A percentile compares a stretch with the other conserved stretches of the same genome.
Evolutionary conservation across 2,888 invertebrate genomes (phyloP).

Genomic region (Euclidia mi): DNA sequence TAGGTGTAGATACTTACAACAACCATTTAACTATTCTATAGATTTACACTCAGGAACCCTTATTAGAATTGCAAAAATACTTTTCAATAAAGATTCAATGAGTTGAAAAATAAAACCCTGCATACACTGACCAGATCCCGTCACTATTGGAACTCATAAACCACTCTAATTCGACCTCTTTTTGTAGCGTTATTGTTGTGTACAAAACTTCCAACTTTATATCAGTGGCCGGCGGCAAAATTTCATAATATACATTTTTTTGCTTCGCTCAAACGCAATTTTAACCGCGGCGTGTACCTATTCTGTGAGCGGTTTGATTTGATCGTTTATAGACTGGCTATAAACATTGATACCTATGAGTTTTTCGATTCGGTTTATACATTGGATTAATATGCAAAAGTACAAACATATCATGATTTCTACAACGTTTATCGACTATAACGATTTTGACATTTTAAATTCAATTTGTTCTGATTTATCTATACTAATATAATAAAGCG

Average conservation of each 20-base stretch:
- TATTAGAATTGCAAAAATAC: too few relatives aligned
- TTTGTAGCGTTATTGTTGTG: conserved; percentile 43
- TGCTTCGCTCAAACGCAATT: conserved; percentile 63
- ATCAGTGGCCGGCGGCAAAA: conserved; percentile 51
- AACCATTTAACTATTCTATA: too few relatives aligned
- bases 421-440: too few relatives aligned
- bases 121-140: background rate
- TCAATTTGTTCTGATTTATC: too few relatives aligned
- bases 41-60: too few relatives aligned
- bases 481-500: too few relatives aligned
- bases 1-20: too few relatives aligned
- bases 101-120: background rate
- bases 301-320: conserved; percentile 41
- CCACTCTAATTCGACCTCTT: conserved; percentile 40
- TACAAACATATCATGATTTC: too few relatives aligned
- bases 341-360: conserved; percentile 10
- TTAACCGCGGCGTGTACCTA: conserved; percentile 43
- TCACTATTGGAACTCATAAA: conserved; percentile 42
- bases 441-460: too few relatives aligned
- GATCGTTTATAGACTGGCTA: conserved; percentile 26
- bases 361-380: too few relatives aligned
- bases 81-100: too few relatives aligned
- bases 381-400: too few relatives aligned
- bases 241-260: conserved; percentile 70
- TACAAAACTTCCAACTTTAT: conserved; percentile 44